A percentile compares a stretch with the other conserved stretches of the same genome.
Conservation (phyloP, 2,888 invertebrate species). For the Xylota sylvarum region DNA sequence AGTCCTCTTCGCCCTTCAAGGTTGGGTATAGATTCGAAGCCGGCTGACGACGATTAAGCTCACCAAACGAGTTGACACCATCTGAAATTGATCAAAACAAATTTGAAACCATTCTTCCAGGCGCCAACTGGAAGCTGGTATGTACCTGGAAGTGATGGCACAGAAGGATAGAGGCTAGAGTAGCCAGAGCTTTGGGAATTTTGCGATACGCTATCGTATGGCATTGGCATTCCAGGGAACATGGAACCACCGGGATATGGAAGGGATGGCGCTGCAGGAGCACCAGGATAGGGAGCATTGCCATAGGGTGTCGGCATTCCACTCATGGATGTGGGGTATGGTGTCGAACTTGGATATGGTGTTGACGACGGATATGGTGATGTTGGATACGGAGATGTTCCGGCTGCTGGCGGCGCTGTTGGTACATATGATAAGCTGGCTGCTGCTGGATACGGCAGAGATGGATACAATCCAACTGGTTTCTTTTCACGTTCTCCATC, state of each 20-base stretch:
- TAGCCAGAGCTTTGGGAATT: conserved; percentile 71
- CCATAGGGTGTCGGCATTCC: conserved; percentile 77
- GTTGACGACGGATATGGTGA: conserved; percentile 77
- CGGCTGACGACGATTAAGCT: conserved; percentile 58
- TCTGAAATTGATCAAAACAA: conserved; percentile 56
- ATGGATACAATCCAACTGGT: conserved; percentile 81
- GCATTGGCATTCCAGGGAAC: conserved; percentile 81
- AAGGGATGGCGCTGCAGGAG: conserved; percentile 74
- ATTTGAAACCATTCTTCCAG: conserved; percentile 35
- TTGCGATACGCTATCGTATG: conserved; percentile 79
- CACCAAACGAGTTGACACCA: conserved; percentile 59
- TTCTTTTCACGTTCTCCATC: conserved; percentile 76
- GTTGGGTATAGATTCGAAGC: conserved; percentile 77
- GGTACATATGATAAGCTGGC: conserved; percentile 78
- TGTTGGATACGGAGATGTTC: conserved; percentile 76
- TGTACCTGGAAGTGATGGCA: conserved; percentile 78
- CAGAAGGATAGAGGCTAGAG: conserved; percentile 78
- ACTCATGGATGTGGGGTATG: conserved; percentile 72
- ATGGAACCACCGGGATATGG: conserved; percentile 80
- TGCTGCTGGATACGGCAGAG: conserved; percentile 81
- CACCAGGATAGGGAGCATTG: conserved; percentile 66
- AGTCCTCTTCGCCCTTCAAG: conserved; percentile 79
- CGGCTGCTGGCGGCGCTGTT: conserved; percentile 62
- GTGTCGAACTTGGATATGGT: conserved; percentile 78
- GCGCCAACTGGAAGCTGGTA: not conserved